A percentile compares a stretch with the other conserved stretches of the same genome.
Conservation (phyloP, 2,113 vertebrate species). For the Mirounga angustirostris region DNA sequence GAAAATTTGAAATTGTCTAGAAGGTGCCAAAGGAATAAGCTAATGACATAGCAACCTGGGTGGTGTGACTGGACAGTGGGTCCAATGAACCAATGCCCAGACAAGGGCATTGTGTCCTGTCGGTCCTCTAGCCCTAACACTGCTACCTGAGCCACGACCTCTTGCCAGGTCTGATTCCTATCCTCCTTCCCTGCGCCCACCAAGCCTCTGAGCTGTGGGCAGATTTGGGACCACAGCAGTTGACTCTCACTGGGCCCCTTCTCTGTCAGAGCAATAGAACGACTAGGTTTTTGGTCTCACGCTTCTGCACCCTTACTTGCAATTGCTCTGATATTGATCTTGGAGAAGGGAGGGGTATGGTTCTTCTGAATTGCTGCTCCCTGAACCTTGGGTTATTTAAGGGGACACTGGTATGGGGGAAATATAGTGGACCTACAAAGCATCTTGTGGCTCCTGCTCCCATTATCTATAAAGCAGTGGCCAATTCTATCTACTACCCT, state of each 20-base stretch:
- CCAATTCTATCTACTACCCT: not conserved
- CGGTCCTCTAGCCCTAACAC: not conserved
- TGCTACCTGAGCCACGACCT: not conserved
- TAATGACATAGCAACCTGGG: not conserved
- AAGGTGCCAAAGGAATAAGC: not conserved
- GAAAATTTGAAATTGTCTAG: not conserved
- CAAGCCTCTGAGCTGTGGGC: not conserved
- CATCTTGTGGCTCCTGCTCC: not conserved
- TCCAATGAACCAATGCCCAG: not conserved
- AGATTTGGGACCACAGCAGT: rapidly evolving
- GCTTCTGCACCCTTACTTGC: not conserved
- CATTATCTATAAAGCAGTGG: not conserved
- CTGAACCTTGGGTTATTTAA: not conserved
- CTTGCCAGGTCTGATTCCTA: not conserved
- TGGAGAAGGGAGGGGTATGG: not conserved
- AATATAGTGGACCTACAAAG: not conserved
- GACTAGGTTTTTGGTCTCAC: not conserved
- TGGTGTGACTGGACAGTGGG: not conserved
- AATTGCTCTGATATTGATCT: not conserved
- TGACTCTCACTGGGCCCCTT: not conserved
- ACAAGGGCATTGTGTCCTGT: not conserved
- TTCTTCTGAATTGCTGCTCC: not conserved
- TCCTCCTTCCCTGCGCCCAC: rapidly evolving
- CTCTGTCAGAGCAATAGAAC: not conserved
- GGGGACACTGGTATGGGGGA: not conserved